Evolutionary conservation across 2,888 invertebrate species (phyloP), one percentile per base, ranked within the genome.

Genomic region (Chrysina gloriosa): DNA sequence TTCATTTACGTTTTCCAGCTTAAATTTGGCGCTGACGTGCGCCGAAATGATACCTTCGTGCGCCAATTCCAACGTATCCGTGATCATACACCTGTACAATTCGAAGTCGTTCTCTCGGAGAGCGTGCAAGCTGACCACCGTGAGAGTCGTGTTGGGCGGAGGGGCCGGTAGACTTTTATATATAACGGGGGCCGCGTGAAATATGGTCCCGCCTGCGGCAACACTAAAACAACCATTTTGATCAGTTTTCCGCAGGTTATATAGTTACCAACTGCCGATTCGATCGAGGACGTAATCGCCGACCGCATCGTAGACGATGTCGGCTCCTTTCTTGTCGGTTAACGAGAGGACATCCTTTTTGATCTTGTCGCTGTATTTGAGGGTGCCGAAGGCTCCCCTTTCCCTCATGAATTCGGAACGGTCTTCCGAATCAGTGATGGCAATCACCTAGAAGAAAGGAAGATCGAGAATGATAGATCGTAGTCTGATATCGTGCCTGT

Each of bases 281-380:
- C 85, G 84, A 69, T 87, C 84, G 70, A 90, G 86, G 70, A 87
- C 81, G 61, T 88, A 83, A 16, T 89, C 89, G 31, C 89, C 89
- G 14, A 88, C 87, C 11, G 88, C 88, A 77, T 91, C 90, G 76
- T 90, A 88, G 6, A 90, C 85, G n/a, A 88, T 81, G 76, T 86
- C 83, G 0, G 88, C 89, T n/a, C 89, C 88, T 76, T 86, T 83
- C 7, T 87, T 86, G 1, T 85, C 83, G 0, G 89, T 89, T 31
- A 87, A 80, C 68, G 87, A 85, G 65, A 85, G 82, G 11, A 90
- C 85, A 74, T 86, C 83, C 69, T 87, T 85, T 19, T 85, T 75
- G 52, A 87, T 77, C 67, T 87, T 86, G 64, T 86, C 84, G 63
- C 84, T 85, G 73, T 86, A 89, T 73, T 87, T 87, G 3, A 90